phyloP scores from a whole-genome alignment of 2,113 vertebrate species.

The Parus major region DNA sequence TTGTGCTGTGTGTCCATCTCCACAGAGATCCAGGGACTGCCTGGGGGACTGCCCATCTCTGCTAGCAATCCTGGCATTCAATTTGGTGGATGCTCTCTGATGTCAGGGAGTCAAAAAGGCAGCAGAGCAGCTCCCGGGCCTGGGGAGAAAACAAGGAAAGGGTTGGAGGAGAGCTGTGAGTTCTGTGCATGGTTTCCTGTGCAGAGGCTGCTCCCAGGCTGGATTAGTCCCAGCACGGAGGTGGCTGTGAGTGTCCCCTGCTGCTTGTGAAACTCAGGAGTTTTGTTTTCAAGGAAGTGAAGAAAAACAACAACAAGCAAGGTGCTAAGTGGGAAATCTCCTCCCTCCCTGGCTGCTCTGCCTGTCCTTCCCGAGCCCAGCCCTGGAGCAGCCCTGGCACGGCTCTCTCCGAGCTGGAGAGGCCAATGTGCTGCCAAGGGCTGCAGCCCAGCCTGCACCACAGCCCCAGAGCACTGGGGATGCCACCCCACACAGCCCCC shows the following conservation, averaged over 20 bases:
- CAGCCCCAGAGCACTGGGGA: neutral
- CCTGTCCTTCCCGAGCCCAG: neutral
- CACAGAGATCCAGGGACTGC: neutral
- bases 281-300: neutral
- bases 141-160: slow-evolving; percentile 18
- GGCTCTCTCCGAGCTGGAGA: neutral
- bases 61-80: slow-evolving; percentile 1
- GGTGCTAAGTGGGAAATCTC: neutral
- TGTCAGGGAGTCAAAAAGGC: slow-evolving; percentile 69
- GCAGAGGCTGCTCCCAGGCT: neutral
- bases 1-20: neutral
- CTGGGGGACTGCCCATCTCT: neutral
- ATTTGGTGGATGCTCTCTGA: slow-evolving; percentile 54
- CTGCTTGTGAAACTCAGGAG: neutral
- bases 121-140: slow-evolving; percentile 70
- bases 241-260: neutral
- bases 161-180: neutral
- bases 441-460: neutral
- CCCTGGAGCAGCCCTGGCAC: neutral
- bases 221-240: neutral
- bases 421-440: neutral
- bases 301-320: neutral
- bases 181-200: neutral
- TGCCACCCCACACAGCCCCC: neutral
- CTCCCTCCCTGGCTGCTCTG: neutral